A percentile compares a stretch with the other conserved stretches of the same genome.
Evolutionary conservation across 2,888 invertebrate species (phyloP).

Genomic region (Choreutis nemorana): DNA sequence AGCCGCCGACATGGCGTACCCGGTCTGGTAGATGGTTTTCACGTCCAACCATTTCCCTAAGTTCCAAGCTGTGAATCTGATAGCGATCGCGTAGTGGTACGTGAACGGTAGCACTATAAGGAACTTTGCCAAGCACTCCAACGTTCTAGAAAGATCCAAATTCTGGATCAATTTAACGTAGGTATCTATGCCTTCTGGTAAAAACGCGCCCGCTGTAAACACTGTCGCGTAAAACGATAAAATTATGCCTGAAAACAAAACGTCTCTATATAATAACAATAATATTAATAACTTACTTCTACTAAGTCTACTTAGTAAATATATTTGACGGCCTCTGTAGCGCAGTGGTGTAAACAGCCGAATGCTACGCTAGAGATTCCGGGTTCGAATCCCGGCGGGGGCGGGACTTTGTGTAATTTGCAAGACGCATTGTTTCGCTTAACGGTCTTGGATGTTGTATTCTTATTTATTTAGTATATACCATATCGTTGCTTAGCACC

Average conservation of each 20-base stretch:
- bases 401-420: no score
- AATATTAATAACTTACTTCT: neutral
- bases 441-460: no score
- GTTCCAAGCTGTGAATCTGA: conserved; percentile 37
- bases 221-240: conserved; percentile 23
- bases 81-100: conserved; percentile 40
- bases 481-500: no score
- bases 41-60: conserved; percentile 24
- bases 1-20: no score
- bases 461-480: no score
- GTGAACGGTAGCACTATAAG: conserved; percentile 28
- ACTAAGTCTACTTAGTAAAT: no score
- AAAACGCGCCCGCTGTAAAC: conserved; percentile 28
- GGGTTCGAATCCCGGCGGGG: no score
- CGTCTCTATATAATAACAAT: neutral
- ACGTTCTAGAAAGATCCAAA: conserved; percentile 21
- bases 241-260: conserved; percentile 27
- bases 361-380: no score
- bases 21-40: no score
- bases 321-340: no score
- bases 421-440: no score
- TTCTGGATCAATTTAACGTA: conserved; percentile 41
- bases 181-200: conserved; percentile 39
- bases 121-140: conserved; percentile 27
- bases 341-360: no score